These are phyloP conservation scores for Drosophila repleta DNA, from an alignment of 1,140 invertebrate genomes.

Conservation along the genomic window DNA sequence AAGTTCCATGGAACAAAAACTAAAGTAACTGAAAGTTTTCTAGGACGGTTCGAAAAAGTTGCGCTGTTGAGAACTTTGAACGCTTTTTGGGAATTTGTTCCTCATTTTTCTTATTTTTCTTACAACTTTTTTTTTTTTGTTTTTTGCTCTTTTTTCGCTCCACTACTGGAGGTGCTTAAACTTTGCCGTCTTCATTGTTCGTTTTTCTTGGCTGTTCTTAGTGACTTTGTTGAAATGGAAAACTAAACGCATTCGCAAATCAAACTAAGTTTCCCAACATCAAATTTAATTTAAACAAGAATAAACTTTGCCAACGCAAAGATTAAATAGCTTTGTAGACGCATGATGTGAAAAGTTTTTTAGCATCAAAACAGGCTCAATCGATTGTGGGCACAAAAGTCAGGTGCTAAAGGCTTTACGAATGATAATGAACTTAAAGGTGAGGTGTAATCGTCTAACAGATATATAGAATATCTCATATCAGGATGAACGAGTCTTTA, in stretches of 20 bases:
- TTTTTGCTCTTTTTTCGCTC: background rate
- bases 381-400: too few relatives aligned
- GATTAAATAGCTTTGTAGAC: background rate
- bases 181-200: constrained; percentile 61
- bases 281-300: constrained; percentile 43
- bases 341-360: too few relatives aligned
- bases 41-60: constrained; percentile 48
- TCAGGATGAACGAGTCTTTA: too few relatives aligned
- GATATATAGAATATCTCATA: too few relatives aligned
- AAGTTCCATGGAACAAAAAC: constrained; percentile 49
- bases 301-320: background rate
- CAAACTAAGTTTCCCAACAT: constrained; percentile 23
- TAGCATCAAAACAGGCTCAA: too few relatives aligned
- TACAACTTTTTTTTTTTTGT: background rate
- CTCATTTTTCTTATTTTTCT: constrained; percentile 10
- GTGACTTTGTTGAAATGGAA: constrained; percentile 36
- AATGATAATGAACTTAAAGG: too few relatives aligned
- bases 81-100: constrained; percentile 58
- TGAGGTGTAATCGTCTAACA: too few relatives aligned
- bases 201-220: constrained; percentile 42
- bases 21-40: constrained; percentile 50
- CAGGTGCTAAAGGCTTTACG: too few relatives aligned
- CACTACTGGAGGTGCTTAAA: constrained; percentile 68
- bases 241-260: constrained; percentile 46
- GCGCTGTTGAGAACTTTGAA: constrained; percentile 66